Evolutionary conservation across 2,888 invertebrate genomes (phyloP), one percentile per base, ranked within the genome.

Genomic region (Drosophila rellima): DNA sequence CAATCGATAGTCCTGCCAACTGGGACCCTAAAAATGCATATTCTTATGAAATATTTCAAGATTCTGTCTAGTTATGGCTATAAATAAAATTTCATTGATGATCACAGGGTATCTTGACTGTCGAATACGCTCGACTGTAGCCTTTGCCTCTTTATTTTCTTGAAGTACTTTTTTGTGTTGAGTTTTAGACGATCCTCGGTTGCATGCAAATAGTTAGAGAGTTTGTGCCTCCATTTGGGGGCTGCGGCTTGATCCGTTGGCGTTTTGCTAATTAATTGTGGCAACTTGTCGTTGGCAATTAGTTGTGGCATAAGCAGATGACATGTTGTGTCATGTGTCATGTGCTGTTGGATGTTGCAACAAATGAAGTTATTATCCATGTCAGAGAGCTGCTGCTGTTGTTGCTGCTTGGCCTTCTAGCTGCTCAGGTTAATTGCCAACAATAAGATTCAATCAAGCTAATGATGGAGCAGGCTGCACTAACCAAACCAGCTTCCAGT

Each of bases 401-500:
- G 57, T 35, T 45, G 42, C 48, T 40, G 44, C 35, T 71, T 83
- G 82, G 67, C 83, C 85, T 70, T 56, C 50, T 68, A 67, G 72
- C 82, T 77, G 85, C 70, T 69, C 76, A 84, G 89, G 86, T 86
- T 86, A 86, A 86, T 86, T 86, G 85, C 81, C 77, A 82, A 80
- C 84, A 88, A 88, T 88, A 80, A 88, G 86, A 86, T 86, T 88
- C 80, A 89, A 86, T 86, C 86, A 88, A 88, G 82, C 86, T 84
- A 86, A 88, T 86, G 87, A 87, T 52, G 85, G 71, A 70, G 82
- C 80, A 51, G 62, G 51, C 68, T 60, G 47, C 66, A 65, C 40
- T 52, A 52, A 64, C 45, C 65, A 70, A 79, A 63, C 62, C 78
- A 69, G 73, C 70, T 68, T 60, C 26, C 63, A 56, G 54, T 56